Percentiles rank a stretch among this genome's conserved stretches.
Conservation (phyloP, 2,888 invertebrate species). For the Pandemis heparana region DNA sequence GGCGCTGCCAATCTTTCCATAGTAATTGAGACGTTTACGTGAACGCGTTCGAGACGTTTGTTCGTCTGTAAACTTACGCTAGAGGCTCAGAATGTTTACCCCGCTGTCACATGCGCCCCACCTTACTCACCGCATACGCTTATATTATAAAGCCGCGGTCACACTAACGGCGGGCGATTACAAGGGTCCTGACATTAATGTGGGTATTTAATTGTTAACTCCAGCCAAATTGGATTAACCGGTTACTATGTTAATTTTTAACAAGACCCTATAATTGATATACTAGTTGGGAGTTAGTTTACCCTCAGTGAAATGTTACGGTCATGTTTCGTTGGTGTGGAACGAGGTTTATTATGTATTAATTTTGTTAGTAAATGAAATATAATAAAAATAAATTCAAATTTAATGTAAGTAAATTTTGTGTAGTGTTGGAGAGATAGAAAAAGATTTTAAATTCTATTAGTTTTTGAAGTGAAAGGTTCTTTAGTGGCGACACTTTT, state of each 20-base stretch:
- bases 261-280: constrained; percentile 37
- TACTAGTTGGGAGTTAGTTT: constrained; percentile 25
- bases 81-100: no score
- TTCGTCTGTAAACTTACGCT: no score
- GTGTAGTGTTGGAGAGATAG: no score
- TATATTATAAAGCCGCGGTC: constrained; percentile 52
- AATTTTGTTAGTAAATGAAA: no score
- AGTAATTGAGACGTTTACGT: no score
- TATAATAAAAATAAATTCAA: no score
- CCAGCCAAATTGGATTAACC: constrained; percentile 40
- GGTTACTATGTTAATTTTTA: constrained; percentile 42
- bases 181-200: constrained; percentile 55
- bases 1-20: no score
- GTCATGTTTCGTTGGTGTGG: background rate
- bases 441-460: no score
- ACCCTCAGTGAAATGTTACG: background rate
- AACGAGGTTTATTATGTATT: background rate
- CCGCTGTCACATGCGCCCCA: constrained; percentile 9
- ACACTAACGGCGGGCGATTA: constrained; percentile 62
- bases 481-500: no score
- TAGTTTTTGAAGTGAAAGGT: no score
- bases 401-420: no score
- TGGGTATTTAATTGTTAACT: constrained; percentile 43
- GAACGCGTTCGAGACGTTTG: no score
- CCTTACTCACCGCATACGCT: constrained; percentile 27